Evolutionary conservation across 2,888 invertebrate species (phyloP).

Genomic region (Myathropa florea): DNA sequence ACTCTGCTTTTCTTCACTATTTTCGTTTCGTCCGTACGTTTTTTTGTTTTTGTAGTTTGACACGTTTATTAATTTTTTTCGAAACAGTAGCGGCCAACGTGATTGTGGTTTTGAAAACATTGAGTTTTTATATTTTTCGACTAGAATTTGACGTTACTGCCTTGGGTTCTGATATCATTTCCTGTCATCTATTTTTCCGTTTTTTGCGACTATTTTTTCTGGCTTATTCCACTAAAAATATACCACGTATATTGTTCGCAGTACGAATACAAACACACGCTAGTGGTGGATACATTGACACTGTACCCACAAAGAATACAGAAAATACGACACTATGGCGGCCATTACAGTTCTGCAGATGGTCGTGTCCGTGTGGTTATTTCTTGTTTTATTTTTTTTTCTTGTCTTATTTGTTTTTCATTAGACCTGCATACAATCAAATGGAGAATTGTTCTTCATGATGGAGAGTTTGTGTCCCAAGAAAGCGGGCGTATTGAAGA

Average conservation of each 20-base stretch:
- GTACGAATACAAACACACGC: background rate
- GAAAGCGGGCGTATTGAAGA: constrained; percentile 37
- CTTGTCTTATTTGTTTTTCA: constrained; percentile 45
- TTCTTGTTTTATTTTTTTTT: constrained; percentile 6
- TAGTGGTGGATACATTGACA: constrained; percentile 40
- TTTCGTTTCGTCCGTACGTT: constrained; percentile 13
- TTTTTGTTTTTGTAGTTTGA: background rate
- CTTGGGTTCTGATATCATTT: constrained; percentile 23
- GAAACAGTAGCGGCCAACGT: background rate
- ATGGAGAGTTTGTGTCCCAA: constrained; percentile 42
- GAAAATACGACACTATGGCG: constrained; percentile 59
- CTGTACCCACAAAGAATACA: constrained; percentile 28
- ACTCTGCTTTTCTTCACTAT: background rate
- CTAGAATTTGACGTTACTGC: background rate
- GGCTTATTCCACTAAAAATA: constrained; percentile 31
- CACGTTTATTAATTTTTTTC: constrained; percentile 1
- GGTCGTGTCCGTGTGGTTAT: constrained; percentile 55
- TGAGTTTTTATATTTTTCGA: background rate
- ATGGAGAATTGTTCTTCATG: constrained; percentile 9
- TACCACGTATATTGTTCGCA: constrained; percentile 46
- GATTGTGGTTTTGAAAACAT: background rate
- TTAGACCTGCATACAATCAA: constrained; percentile 40
- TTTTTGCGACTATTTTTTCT: constrained; percentile 19
- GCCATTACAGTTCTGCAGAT: constrained; percentile 65
- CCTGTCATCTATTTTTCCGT: constrained; percentile 17